Percentiles rank a stretch among this genome's conserved stretches.
Evolutionary conservation across 2,113 vertebrate genomes (phyloP).

Genomic region (Callionymus lyra): DNA sequence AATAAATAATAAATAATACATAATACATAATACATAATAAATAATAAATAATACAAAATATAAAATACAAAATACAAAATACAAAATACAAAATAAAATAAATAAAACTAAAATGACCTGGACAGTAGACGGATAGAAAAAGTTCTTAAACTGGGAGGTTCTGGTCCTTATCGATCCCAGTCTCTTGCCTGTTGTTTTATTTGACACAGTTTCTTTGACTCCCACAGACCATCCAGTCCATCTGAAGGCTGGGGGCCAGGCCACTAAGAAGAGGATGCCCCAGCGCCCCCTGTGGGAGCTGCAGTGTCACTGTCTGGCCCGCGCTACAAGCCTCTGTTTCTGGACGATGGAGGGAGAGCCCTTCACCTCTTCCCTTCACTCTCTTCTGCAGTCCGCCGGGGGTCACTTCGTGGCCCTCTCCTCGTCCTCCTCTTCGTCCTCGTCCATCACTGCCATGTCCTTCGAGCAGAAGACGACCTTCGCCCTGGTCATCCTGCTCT

Average conservation of each 20-base stretch:
- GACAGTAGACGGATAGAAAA: too few species aligned
- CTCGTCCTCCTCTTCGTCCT: slow-evolving; percentile 44
- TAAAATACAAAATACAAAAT: too few species aligned
- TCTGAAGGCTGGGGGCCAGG: slow-evolving; percentile 26
- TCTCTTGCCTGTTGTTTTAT: too few species aligned
- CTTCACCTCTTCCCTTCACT: slow-evolving; percentile 54
- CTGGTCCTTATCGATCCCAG: too few species aligned
- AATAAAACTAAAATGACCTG: too few species aligned
- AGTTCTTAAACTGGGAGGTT: too few species aligned
- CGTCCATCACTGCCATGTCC: slow-evolving; percentile 60
- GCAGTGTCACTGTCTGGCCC: slow-evolving; percentile 29
- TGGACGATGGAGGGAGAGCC: slow-evolving; percentile 70
- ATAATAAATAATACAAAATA: too few species aligned
- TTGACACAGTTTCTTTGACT: too few species aligned
- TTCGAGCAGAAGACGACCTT: slow-evolving; percentile 80
- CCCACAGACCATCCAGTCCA: slow-evolving; percentile 37
- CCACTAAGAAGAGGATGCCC: slow-evolving; percentile 51
- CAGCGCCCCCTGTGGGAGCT: slow-evolving; percentile 43
- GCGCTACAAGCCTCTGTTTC: slow-evolving; percentile 20
- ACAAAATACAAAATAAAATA: too few species aligned
- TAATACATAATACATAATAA: too few species aligned
- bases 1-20: too few species aligned
- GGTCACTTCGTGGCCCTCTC: slow-evolving; percentile 17
- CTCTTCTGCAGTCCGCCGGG: slow-evolving; percentile 33
- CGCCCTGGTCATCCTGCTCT: slow-evolving; percentile 74